Evolutionary conservation across 2,888 invertebrate genomes (phyloP).

Genomic region (Adelognathus sp.): DNA sequence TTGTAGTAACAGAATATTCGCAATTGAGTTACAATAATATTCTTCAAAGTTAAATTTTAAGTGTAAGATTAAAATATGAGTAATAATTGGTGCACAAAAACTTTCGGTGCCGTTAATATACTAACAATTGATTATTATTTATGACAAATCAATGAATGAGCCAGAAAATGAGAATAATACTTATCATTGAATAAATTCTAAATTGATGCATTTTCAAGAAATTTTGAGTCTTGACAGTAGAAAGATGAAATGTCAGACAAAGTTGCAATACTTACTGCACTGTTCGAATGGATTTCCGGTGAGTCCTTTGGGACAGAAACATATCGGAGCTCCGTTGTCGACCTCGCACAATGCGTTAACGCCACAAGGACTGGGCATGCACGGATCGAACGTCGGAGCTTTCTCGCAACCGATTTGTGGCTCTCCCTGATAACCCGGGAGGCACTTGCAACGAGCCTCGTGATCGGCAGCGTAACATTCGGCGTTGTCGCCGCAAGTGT

Average conservation of each 20-base stretch:
- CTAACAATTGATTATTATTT: too few relatives aligned
- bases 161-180: too few relatives aligned
- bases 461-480: conserved; percentile 92
- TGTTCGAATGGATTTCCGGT: conserved; percentile 95
- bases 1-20: too few relatives aligned
- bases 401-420: conserved; percentile 87
- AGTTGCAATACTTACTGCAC: conserved; percentile 87
- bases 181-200: too few relatives aligned
- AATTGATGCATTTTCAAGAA: too few relatives aligned
- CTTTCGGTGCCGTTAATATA: too few relatives aligned
- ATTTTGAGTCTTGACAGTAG: not conserved
- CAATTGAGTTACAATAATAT: too few relatives aligned
- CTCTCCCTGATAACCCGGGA: conserved; percentile 91
- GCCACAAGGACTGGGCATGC: conserved; percentile 94
- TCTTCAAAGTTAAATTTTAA: too few relatives aligned
- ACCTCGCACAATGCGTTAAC: conserved; percentile 91
- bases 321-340: conserved; percentile 93
- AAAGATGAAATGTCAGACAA: too few relatives aligned
- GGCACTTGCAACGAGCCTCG: conserved; percentile 90
- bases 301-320: conserved; percentile 93
- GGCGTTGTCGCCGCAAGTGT: conserved; percentile 90
- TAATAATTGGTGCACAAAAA: too few relatives aligned
- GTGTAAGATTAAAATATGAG: too few relatives aligned
- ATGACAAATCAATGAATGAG: too few relatives aligned
- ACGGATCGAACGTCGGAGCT: conserved; percentile 88